phyloP scores from a whole-genome alignment of 2,797 vertebrate genomes.

The Melanogrammus aeglefinus region DNA sequence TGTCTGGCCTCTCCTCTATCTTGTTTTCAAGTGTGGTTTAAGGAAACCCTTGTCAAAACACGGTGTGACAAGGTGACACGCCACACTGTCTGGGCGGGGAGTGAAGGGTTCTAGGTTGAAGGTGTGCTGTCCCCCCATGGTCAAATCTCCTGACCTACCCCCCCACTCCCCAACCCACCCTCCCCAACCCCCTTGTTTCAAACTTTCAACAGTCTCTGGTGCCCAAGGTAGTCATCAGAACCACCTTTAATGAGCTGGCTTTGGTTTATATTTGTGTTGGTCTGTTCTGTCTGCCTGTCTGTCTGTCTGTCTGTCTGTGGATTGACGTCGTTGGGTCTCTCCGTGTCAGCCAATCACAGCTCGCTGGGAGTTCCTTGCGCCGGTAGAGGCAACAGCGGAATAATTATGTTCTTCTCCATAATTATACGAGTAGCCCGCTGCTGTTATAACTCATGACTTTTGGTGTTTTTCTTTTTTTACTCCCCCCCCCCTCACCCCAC shows the following conservation, averaged over 20 bases:
- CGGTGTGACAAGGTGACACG: conserved; percentile 28
- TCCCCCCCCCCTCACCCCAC: conserved; percentile 26
- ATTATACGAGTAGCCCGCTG: conserved; percentile 2
- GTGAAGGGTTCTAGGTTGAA: not conserved
- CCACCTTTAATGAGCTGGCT: not conserved
- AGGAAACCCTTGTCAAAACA: conserved; percentile 1
- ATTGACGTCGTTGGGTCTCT: not conserved
- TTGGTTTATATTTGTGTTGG: not conserved
- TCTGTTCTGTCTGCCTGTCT: not conserved
- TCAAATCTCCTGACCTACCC: too few relatives aligned
- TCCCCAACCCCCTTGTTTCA: too few relatives aligned
- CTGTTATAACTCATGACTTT: conserved; percentile 18
- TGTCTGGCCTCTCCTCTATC: not conserved
- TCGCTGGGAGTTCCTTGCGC: conserved; percentile 6
- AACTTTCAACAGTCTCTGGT: too few relatives aligned
- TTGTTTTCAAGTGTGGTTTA: not conserved
- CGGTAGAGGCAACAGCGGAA: not conserved
- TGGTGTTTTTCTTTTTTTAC: conserved; percentile 22
- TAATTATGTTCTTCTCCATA: conserved; percentile 7
- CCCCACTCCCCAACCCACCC: too few relatives aligned
- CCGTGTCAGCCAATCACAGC: not conserved
- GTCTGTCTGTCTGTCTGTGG: not conserved
- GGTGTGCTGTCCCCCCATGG: not conserved
- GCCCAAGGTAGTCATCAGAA: not conserved
- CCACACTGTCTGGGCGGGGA: not conserved